Base-by-base conservation (phyloP, 2,113 vertebrate species). In the Hyperopisus bebe region DNA sequence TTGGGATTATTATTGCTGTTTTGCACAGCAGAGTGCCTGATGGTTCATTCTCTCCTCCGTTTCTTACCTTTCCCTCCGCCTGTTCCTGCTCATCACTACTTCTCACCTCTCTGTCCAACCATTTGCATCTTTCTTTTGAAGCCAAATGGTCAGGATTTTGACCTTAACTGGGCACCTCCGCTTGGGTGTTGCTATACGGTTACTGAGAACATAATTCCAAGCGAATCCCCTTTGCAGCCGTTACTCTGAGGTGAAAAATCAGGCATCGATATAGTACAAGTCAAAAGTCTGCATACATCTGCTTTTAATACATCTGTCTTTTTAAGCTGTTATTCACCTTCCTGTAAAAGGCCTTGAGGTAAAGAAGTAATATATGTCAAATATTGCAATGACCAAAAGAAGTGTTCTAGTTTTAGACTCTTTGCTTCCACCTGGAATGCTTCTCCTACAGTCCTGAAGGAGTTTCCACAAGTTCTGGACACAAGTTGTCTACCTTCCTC, bases 1-100 rank as follows among this genome's bases (percentile, higher is more conserved):
- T 91, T 88, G 62, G 88, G 91, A 93, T 94, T 92, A 91, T 94
- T 92, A 91, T 89, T 92, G 89, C 88, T 90, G 90, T 92, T 89
- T 82, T 91, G 89, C 88, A 5, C 92, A 90, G 88, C 70, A 90
- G 91, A 88, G 91, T 89, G 91, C 91, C 89, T 91, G 89, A 77
- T 90, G 17, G n/a, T 87, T n/a, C 70, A 46, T 48, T 46, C 89
- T 77, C 90, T 87, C 53, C 70, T 74, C 7, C 58, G 31, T 86
- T 62, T 74, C 77, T 74, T 39, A 66, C 82, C 51, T 80, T 51
- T 89, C 82, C 62, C 51, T 86, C 24, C 31, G 4, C 17, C 89
- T 11, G 6, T 53, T 53, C 7, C 50, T 66, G 5, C 27, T 51
- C 31, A 15, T 89, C 80, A 24, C 50, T 70, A 24, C 62, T 48